Evolutionary conservation across 2,113 vertebrate genomes (phyloP), one percentile per base, ranked within the genome.

Genomic region (Siniperca knerii): DNA sequence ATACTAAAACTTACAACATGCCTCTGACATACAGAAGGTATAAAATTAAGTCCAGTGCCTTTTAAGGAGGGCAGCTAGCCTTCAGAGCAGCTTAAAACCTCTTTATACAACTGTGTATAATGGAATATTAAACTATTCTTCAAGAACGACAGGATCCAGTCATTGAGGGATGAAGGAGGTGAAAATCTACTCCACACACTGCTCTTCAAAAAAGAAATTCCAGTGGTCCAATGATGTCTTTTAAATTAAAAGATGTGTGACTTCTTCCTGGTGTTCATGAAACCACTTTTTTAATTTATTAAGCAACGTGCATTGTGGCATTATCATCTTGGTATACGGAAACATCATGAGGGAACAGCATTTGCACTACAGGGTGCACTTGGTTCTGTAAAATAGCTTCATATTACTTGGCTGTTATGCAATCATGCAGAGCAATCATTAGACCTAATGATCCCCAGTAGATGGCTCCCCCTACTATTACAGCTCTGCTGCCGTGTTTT

Each of bases 341-440:
- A 77, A 52, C 61, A 40, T 88, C 77, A 46, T 18, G 4, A 57
- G 82, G 40, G 70, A 88, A 46, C 75, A 80, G 81, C 72, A 42
- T 84, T 83, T 57, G 35, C 88, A 71, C 88, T 79, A 60, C 81
- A 33, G 89, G 91, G 90, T 87, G 81, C 83, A 73, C 82, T 89
- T 87, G 54, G 29, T 72, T 33, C 70, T 85, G 79, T 90, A 84
- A 91, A 93, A 91, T 86, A 88, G 85, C 90, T 83, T 79, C 68
- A 87, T 88, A 86, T 90, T 91, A 52, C 52, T 68, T 64, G 61
- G 81, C 85, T 89, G 76, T 91, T 93, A 93, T 82, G 79, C 88
- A 90, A 90, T 91, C 89, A 87, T 86, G 88, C 82, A 89, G 68
- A 70, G 87, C 79, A 89, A 91, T 93, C 88, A 92, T 89, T 78